phyloP scores from a whole-genome alignment of 2,113 vertebrate species.

The Albula glossodonta region DNA sequence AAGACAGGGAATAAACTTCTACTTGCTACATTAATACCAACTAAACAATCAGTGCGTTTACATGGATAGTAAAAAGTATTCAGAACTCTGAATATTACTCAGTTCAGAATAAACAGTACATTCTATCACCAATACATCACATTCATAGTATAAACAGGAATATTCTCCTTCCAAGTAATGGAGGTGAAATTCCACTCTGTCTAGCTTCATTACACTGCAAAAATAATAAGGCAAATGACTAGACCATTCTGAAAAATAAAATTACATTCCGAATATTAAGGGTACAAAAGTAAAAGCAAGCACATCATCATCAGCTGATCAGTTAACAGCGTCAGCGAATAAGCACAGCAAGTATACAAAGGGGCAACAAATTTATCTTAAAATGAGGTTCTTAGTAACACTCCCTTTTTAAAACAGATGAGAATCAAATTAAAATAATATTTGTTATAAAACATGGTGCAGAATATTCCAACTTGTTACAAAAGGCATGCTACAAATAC shows the following conservation, averaged over 20 bases:
- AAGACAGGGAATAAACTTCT: constrained; percentile 24
- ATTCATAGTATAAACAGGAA: constrained; percentile 19
- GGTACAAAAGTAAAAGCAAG: constrained; percentile 37
- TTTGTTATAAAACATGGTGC: constrained; percentile 52
- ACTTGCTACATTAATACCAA: constrained; percentile 5
- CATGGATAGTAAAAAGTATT: constrained; percentile 43
- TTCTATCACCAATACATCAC: constrained; percentile 24
- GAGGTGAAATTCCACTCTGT: constrained; percentile 10
- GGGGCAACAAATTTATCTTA: constrained; percentile 12
- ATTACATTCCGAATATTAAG: constrained; percentile 39
- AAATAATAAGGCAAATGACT: constrained; percentile 44
- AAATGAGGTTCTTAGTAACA: constrained; percentile 22
- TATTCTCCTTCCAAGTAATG: constrained; percentile 20
- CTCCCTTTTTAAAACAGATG: constrained; percentile 8
- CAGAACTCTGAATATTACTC: constrained; percentile 18
- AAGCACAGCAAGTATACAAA: constrained; percentile 33
- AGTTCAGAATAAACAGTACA: constrained; percentile 22
- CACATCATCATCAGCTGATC: constrained; percentile 37
- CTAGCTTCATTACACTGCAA: constrained; percentile 25
- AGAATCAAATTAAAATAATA: constrained; percentile 28
- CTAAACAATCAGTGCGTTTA: constrained; percentile 42
- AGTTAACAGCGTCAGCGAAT: constrained; percentile 33
- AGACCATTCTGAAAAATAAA: constrained; percentile 33
- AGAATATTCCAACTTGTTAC: constrained; percentile 28
- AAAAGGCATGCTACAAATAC: constrained; percentile 25